Evolutionary conservation across 2,113 vertebrate genomes (phyloP).

Genomic region (Vimba vimba): DNA sequence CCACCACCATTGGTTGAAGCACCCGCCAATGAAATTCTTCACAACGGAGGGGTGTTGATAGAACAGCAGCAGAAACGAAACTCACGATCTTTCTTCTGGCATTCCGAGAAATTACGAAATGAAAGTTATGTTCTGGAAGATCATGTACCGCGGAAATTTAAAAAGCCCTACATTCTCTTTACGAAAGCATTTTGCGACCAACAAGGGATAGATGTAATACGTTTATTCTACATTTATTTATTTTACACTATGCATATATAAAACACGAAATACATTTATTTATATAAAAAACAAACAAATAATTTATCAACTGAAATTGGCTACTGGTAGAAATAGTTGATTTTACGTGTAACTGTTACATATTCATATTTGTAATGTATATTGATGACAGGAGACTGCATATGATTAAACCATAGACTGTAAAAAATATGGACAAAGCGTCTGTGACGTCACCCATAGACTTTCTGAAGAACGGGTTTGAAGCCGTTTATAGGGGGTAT

Average conservation of each 20-base stretch:
- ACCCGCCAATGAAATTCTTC: conserved; percentile 52
- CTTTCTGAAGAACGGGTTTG: no score
- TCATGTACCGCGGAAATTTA: conserved; percentile 9
- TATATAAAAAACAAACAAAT: neutral
- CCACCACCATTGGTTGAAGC: conserved; percentile 35
- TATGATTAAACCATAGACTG: no score
- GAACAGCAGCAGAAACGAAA: conserved; percentile 63
- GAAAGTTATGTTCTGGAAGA: conserved; percentile 54
- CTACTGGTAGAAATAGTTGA: neutral
- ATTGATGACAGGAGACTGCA: no score
- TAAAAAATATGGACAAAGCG: no score
- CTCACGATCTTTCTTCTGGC: conserved; percentile 38
- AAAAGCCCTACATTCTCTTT: neutral
- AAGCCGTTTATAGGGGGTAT: no score
- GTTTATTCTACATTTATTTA: neutral
- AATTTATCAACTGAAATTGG: neutral
- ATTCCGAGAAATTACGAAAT: conserved; percentile 71
- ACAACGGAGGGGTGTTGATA: neutral
- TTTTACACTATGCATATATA: neutral
- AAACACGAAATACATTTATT: neutral
- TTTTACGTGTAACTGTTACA: neutral
- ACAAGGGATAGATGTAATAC: neutral
- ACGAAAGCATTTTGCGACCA: neutral
- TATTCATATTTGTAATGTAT: no score
- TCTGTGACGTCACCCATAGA: no score